Evolutionary conservation across 2,888 invertebrate species (phyloP), one percentile per base, ranked within the genome.

Genomic region (Celastrina argiolus): DNA sequence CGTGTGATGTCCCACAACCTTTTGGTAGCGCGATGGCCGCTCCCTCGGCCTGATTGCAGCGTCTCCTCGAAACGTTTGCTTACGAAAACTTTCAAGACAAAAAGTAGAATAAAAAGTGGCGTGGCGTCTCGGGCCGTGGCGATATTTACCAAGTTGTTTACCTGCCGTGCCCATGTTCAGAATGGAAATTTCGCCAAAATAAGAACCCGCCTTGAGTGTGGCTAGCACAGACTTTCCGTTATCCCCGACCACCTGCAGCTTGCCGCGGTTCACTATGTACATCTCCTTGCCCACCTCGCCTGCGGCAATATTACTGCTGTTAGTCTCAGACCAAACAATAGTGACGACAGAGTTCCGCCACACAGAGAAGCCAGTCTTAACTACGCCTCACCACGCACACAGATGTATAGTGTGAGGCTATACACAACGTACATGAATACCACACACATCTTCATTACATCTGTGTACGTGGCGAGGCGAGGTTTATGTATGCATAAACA

Each of bases 101-200:
- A 83, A 79, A 84, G 81, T 82, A 87, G 80, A 82, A 78, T 84
- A 41, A 87, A 83, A 82, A 88, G 88, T 90, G 91, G 92, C 91
- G 91, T 91, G 91, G 90, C 91, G 85, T 91, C 91, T 90, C 91
- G 91, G 90, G 90, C 88, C 88, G 85, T 84, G 84, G 85, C 84
- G 95, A 96, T 96, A 96, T 96, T 96, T 96, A 96, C 96, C 96
- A 95, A 96, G 95, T 93, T 96, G 96, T 96, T 96, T 96, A 97
- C 97, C 97, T 95, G 98, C 98, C 88, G 98, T 98, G 93, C 99
- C 99, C 98, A 98, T 98, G 94, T 98, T 98, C 92, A 99, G 95
- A 92, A 99, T 98, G 93, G 97, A 98, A 93, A 99, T 99, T 94
- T 99, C 99, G 83, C 99, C 99, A 93, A 99, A 99, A 94, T 99